A percentile compares a stretch with the other conserved stretches of the same genome.
These are phyloP conservation scores for Tryphoninae sp. DNA, from an alignment of 2,888 invertebrate genomes.

Conservation along the genomic window DNA sequence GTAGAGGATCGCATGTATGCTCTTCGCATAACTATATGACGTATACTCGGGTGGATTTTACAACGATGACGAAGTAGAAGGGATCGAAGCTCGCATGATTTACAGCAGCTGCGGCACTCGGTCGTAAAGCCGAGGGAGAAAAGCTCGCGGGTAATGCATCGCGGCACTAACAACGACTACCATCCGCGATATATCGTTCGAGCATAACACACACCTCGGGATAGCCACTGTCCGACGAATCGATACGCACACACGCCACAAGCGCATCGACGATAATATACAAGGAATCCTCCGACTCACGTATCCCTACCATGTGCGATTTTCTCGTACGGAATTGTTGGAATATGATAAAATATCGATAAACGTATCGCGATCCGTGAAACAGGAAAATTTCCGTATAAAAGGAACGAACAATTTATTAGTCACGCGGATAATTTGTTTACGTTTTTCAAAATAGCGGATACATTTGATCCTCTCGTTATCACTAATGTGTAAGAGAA, in stretches of 20 bases:
- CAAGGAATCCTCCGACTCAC: conserved; percentile 21
- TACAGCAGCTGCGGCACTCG: conserved; percentile 71
- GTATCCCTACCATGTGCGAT: conserved; percentile 20
- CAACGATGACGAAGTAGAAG: conserved; percentile 18
- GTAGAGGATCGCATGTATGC: background rate
- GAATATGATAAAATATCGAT: conserved; percentile 30
- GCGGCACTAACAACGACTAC: conserved; percentile 8
- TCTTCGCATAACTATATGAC: background rate
- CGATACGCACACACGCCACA: conserved; percentile 71
- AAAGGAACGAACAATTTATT: background rate
- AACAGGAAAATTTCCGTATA: background rate
- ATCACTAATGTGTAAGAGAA: no score
- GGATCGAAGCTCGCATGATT: conserved; percentile 69
- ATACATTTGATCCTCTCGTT: no score
- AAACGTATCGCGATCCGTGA: conserved; percentile 22
- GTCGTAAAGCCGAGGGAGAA: conserved; percentile 58
- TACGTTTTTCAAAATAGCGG: no score
- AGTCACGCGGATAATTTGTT: no score
- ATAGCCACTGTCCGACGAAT: conserved; percentile 75
- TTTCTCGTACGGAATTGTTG: conserved; percentile 25
- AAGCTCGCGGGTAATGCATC: conserved; percentile 46
- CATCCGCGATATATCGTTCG: conserved; percentile 54
- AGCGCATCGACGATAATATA: conserved; percentile 60
- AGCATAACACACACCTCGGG: conserved; percentile 53
- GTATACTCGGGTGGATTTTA: background rate